phyloP scores from a whole-genome alignment of 2,113 vertebrate species.

The Macrotis lagotis region DNA sequence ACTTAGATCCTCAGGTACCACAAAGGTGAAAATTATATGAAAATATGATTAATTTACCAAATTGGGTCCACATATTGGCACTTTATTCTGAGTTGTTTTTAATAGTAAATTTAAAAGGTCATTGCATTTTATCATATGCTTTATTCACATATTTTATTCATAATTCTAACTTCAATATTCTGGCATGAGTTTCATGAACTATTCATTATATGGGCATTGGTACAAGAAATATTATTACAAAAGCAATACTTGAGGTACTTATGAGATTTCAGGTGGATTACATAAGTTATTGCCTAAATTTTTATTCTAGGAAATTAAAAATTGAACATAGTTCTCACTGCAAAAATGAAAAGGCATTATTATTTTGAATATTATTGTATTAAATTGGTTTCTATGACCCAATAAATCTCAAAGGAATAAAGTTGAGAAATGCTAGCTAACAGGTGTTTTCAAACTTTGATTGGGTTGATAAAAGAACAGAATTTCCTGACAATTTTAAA shows the following conservation, averaged over 20 bases:
- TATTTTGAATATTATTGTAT: neutral
- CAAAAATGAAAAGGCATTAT: neutral
- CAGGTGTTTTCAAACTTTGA: neutral
- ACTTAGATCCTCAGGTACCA: neutral
- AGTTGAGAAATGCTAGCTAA: neutral
- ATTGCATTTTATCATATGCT: constrained; percentile 11
- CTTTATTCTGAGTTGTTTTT: constrained; percentile 15
- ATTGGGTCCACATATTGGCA: neutral
- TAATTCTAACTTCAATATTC: neutral
- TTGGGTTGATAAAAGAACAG: neutral
- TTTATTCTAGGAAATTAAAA: neutral
- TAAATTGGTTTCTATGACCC: neutral
- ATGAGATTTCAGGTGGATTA: neutral
- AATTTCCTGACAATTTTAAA: neutral
- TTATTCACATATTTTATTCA: too few species aligned
- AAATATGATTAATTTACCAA: neutral
- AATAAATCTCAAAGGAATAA: too few species aligned
- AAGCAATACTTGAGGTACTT: neutral
- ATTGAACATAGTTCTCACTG: too few species aligned
- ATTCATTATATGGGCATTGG: neutral
- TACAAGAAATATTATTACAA: neutral
- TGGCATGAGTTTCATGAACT: constrained; percentile 13
- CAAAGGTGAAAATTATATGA: neutral
- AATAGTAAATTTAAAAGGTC: constrained; percentile 8
- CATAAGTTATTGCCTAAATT: neutral